A percentile compares a stretch with the other conserved stretches of the same genome.
Evolutionary conservation across 2,888 invertebrate genomes (phyloP).

Genomic region (Nephrotoma appendiculata): DNA sequence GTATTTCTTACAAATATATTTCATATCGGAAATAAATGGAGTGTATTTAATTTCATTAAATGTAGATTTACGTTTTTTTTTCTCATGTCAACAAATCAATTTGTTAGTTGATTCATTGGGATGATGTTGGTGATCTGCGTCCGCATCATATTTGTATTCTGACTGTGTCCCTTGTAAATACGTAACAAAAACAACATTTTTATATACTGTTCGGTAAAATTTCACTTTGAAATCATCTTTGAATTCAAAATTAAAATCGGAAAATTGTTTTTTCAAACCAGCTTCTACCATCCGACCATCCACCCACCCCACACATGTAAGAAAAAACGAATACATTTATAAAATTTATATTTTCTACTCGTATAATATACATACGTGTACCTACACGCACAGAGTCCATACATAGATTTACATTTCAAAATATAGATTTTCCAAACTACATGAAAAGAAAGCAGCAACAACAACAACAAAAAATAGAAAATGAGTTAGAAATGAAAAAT

Average conservation of each 20-base stretch:
- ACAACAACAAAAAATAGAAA: background rate
- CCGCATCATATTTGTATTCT: background rate
- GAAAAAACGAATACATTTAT: background rate
- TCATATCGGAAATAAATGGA: background rate
- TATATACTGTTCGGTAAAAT: background rate
- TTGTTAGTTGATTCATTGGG: background rate
- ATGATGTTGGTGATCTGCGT: background rate
- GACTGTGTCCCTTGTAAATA: background rate
- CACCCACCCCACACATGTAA: no score
- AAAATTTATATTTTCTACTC: background rate
- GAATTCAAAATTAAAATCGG: background rate
- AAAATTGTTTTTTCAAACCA: background rate
- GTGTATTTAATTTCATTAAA: background rate
- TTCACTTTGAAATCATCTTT: background rate
- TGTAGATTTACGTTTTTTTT: background rate
- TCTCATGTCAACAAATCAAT: background rate
- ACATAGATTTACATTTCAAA: background rate
- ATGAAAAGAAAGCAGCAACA: background rate
- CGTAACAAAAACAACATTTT: background rate
- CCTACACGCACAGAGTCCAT: background rate
- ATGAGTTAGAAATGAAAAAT: background rate
- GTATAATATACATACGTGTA: background rate
- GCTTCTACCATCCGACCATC: background rate
- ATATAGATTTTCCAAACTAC: background rate
- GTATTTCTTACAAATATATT: background rate